These are phyloP conservation scores for Calameuta pallipes DNA, from an alignment of 2,888 invertebrate genomes.

Conservation along the genomic window DNA sequence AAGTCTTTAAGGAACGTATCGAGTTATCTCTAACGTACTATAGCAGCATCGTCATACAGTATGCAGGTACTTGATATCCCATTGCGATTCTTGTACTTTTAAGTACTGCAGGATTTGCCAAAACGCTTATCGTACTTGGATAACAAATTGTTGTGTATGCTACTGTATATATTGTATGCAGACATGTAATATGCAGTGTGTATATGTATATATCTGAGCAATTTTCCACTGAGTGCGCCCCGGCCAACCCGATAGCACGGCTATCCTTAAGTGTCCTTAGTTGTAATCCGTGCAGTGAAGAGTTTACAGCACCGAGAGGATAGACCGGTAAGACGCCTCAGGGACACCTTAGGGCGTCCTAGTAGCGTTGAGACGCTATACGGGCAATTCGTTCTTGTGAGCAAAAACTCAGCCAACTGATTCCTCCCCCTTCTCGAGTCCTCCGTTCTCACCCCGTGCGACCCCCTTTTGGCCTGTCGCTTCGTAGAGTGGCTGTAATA, in stretches of 20 bases:
- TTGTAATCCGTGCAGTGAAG: neutral
- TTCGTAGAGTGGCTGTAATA: constrained; percentile 17
- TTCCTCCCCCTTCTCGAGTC: neutral
- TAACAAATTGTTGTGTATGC: neutral
- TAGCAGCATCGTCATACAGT: neutral
- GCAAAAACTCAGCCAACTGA: neutral
- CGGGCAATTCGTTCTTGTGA: constrained; percentile 12
- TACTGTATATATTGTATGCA: neutral
- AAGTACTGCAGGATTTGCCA: neutral
- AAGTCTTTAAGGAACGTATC: neutral
- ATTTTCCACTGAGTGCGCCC: neutral
- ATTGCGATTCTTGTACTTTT: neutral
- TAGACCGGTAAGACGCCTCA: constrained; percentile 7
- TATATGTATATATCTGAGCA: neutral
- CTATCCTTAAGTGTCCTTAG: neutral
- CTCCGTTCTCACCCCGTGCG: too few relatives aligned
- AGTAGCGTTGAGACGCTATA: constrained; percentile 4
- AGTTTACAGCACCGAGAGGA: neutral
- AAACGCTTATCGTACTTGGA: neutral
- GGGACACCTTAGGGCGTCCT: constrained; percentile 17
- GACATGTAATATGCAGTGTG: neutral
- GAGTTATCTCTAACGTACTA: neutral
- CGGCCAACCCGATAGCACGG: neutral
- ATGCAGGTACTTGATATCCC: neutral
- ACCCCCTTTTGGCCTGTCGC: too few relatives aligned